phyloP scores from a whole-genome alignment of 2,797 vertebrate genomes.

The Thunnus albacares region DNA sequence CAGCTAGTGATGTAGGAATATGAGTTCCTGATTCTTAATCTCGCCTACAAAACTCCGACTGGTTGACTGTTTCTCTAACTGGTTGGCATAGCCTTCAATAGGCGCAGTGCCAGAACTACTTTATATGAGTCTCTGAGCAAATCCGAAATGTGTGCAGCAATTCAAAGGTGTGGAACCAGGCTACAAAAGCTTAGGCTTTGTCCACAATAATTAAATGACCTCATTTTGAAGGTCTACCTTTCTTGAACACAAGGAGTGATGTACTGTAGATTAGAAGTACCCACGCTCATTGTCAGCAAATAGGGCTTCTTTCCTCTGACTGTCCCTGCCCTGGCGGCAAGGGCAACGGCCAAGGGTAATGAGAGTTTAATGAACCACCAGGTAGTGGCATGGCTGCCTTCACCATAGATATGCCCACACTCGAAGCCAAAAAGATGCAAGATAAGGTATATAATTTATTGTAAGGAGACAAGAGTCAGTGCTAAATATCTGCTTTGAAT shows the following conservation, averaged over 20 bases:
- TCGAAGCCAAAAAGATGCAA: conserved; percentile 34
- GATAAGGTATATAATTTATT: conserved; percentile 33
- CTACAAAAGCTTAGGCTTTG: background rate
- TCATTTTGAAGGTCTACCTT: background rate
- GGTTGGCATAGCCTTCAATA: too few species aligned
- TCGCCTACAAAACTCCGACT: too few species aligned
- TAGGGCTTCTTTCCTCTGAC: conserved; percentile 2
- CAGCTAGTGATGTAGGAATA: too few species aligned
- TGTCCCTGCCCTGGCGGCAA: conserved; percentile 8
- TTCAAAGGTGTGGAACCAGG: too few species aligned
- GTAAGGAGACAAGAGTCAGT: conserved; percentile 38
- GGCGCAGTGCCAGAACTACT: too few species aligned
- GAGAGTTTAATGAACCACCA: conserved; percentile 60
- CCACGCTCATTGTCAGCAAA: background rate
- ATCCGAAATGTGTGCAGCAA: too few species aligned
- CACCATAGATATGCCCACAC: conserved; percentile 25
- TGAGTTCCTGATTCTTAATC: too few species aligned
- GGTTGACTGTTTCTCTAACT: too few species aligned
- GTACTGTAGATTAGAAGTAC: background rate
- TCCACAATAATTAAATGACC: background rate
- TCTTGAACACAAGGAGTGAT: background rate
- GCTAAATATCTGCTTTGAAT: conserved; percentile 37
- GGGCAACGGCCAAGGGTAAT: conserved; percentile 38
- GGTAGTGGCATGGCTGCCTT: conserved; percentile 42
- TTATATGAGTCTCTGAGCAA: too few species aligned